Evolutionary conservation across 2,888 invertebrate genomes (phyloP), one percentile per base, ranked within the genome.

Genomic region (Catotricha subobsoleta): DNA sequence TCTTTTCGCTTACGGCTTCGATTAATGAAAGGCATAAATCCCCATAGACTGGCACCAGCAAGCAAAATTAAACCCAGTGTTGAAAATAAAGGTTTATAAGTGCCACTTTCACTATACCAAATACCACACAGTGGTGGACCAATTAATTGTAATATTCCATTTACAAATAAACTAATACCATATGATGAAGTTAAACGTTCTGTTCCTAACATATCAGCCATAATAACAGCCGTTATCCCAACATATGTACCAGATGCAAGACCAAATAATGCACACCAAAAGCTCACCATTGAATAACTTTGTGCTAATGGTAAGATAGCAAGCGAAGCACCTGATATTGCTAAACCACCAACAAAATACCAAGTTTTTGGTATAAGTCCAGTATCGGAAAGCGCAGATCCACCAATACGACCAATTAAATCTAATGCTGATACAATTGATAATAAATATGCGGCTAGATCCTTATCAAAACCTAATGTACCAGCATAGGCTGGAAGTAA

Each of bases 191-290:
- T 82, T 1, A 87, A 59, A n/a, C 81, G 68, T 48, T 87, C 84
- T 0, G 80, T 77, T 0, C 87, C 87, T 6, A 87, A 55, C 76
- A 86, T 76, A 54, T 87, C 86, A 0, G 84, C 82, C 81, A 87
- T 83, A 3, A 86, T 82, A 29, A 87, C 75, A 1, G 87, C 84
- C 1, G 84, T 84, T 12, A 87, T 77, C 3, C 29, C 87, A 0
- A 84, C 82, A 56, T 86, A 87, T 2, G 80, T 72, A 9, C 87
- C 87, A 0, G 86, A 84, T 3, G 84, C 79, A 13, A 87, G 61
- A 2, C 87, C 87, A 52, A 86, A 87, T 1, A 80, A 53, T 0
- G 76, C 74, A 57, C 84, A 86, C 54, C 76, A 78, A 21, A 69
- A 65, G 39, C 78, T 72, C 2, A 83, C 68, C 37, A 69, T 65